phyloP scores from a whole-genome alignment of 2,113 vertebrate genomes.

The Aptenodytes patagonicus region DNA sequence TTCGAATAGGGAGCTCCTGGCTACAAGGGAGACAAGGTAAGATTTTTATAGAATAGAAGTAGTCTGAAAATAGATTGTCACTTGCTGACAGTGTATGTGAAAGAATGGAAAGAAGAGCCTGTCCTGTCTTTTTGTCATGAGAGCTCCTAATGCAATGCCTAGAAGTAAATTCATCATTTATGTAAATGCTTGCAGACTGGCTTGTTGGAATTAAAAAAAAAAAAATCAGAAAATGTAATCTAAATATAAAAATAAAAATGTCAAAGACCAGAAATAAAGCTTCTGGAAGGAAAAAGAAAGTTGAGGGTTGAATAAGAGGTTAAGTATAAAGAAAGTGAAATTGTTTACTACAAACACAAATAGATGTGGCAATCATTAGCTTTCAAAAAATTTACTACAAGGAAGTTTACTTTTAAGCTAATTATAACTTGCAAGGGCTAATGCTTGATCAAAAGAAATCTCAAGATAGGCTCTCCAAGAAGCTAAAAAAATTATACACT shows the following conservation, averaged over 20 bases:
- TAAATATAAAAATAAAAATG: neutral
- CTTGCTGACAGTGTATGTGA: neutral
- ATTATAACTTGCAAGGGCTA: neutral
- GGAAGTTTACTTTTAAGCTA: neutral
- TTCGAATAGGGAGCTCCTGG: constrained; percentile 78
- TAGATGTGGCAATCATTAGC: neutral
- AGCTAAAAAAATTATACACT: neutral
- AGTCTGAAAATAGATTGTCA: neutral
- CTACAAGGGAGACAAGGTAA: constrained; percentile 86
- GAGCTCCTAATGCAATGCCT: neutral
- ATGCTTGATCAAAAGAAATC: neutral
- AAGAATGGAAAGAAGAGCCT: neutral
- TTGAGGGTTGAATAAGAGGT: neutral
- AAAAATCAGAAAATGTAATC: neutral
- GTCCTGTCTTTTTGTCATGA: neutral
- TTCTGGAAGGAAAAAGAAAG: neutral
- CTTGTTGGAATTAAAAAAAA: neutral
- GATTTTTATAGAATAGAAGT: neutral
- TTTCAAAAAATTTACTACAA: neutral
- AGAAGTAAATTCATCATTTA: neutral
- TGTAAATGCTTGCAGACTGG: neutral
- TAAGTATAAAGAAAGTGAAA: neutral
- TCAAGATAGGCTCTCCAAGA: neutral
- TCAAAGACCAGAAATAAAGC: neutral
- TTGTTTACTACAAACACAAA: neutral